Base-by-base conservation (phyloP, 2,888 invertebrate genomes). In the Apotomis turbidana region DNA sequence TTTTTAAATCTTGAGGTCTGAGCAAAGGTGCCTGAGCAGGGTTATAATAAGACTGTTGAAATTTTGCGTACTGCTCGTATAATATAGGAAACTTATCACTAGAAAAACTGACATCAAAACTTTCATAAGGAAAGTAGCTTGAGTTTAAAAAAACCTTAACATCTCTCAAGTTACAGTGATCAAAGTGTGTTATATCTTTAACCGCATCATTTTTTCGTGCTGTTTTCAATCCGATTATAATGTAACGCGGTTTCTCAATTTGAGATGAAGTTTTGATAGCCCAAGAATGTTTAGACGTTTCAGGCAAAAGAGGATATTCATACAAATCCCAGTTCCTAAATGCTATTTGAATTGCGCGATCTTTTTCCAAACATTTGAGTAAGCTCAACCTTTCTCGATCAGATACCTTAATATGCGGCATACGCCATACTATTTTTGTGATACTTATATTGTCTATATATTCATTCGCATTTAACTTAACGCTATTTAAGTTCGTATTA, bases 271-370 rank as follows among this genome's bases (percentile, higher is more conserved):
- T 83, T 77, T 81, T 82, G 10, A 83, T 77, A 46, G 79, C 74
- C 85, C 84, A 83, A 51, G 80, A 76, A 64, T 83, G 77, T 73
- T 82, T 78, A 61, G 74, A 74, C 54, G 82, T 82, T 70, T 71
- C 75, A 8, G 81, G 84, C 70, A 87, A 70, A 61, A 79, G 46
- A 0, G 85, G 85, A 77, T 84, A 85, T 75, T 83, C 83, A 72
- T 84, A 81, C 36, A 87, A 70, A 67, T 86, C 85, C 85, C 85
- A 87, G 62, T 81, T 81, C 66, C 86, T 74, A 74, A 81, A 85
- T 78, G 64, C 68, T 46, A 75, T 77, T 74, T 64, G 81, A 76
- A 64, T 82, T 70, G 60, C 81, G 78, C 64, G 81, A 77, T 78
- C 85, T 83, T 68, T 77, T 71, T 77, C 77, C 68, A 76, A 74